These are phyloP conservation scores for Dynastes grantii DNA, from an alignment of 2,888 invertebrate species.

Conservation along the genomic window DNA sequence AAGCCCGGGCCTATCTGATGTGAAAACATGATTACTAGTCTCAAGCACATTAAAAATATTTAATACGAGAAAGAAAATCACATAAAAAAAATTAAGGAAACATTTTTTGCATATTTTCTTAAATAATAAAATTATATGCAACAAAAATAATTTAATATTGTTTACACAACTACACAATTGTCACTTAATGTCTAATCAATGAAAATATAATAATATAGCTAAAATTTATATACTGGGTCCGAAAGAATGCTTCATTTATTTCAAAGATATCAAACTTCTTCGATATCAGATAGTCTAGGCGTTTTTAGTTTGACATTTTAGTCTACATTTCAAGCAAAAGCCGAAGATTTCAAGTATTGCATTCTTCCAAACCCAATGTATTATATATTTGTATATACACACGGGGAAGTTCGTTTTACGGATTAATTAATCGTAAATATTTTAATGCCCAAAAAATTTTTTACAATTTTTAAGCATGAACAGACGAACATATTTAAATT, in stretches of 20 bases:
- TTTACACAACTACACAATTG: slow-evolving; percentile 31
- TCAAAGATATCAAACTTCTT: no score
- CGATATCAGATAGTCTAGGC: no score
- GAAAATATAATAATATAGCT: slow-evolving; percentile 27
- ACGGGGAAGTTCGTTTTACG: slow-evolving; percentile 20
- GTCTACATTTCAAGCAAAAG: no score
- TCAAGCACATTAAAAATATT: slow-evolving; percentile 38
- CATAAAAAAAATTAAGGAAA: slow-evolving; percentile 22
- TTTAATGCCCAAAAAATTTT: slow-evolving; percentile 44
- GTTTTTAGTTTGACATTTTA: no score
- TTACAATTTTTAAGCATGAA: slow-evolving; percentile 35
- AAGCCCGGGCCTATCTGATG: no score
- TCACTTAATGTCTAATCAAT: slow-evolving; percentile 42
- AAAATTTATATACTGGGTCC: neutral
- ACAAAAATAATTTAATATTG: slow-evolving; percentile 39
- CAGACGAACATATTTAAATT: slow-evolving; percentile 28
- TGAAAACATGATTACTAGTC: slow-evolving; percentile 3
- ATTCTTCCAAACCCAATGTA: neutral
- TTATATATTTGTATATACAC: slow-evolving; percentile 20
- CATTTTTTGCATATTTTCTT: slow-evolving; percentile 19
- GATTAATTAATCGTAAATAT: slow-evolving; percentile 10
- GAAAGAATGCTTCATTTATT: neutral
- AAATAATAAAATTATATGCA: slow-evolving; percentile 30
- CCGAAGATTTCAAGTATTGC: no score
- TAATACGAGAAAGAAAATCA: slow-evolving; percentile 39